Evolutionary conservation across 37 sponge, comb jelly and placozoan genomes (phyloP), one percentile per base, ranked within the genome.

Genomic region (Oopsacas minuta): DNA sequence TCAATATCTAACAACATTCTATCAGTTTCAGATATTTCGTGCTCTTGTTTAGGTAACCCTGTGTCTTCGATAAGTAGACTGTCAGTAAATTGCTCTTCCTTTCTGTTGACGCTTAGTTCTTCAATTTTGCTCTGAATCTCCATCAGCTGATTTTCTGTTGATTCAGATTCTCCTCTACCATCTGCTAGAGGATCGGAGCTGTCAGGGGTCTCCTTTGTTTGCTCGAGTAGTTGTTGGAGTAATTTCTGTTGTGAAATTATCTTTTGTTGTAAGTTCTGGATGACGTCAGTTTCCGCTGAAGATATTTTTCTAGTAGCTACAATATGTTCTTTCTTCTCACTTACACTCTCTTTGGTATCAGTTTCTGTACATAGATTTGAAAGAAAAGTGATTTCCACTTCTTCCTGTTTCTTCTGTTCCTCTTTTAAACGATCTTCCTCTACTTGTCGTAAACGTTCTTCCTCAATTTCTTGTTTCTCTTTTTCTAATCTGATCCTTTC

Each of bases 1-100:
- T 61, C 75, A 61, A 61, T 61, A 25, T 61, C 75, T 12, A 61
- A 61, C 75, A 61, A 34, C 75, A 61, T 61, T n/a, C 30, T 61
- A 12, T 61, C 75, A 61, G 75, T 61, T 3, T 61, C 75, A 20
- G 75, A 20, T 12, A 61, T 5, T 34, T 61, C 75, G 17, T 10
- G 75, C 30, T 61, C 17, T 34, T 61, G 75, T n/a, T 5, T 5
- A 32, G 20, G 28, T 12, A 34, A 25, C 32, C 22, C 30, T 61
- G 30, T 25, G 20, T 3, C 75, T 5, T 25, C 30, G 1, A 32
- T 34, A n/a, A 3, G 32, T n/a, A 61, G 20, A 12, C 75, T 61
- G n/a, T n/a, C n/a, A 42, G 12, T 42, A 15, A 17, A 17, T 15
- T 42, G 49, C 28, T 61, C 75, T 61, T 3, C 17, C 30, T 25